phyloP scores from a whole-genome alignment of 2,888 invertebrate species.

The Villa cingulata region DNA sequence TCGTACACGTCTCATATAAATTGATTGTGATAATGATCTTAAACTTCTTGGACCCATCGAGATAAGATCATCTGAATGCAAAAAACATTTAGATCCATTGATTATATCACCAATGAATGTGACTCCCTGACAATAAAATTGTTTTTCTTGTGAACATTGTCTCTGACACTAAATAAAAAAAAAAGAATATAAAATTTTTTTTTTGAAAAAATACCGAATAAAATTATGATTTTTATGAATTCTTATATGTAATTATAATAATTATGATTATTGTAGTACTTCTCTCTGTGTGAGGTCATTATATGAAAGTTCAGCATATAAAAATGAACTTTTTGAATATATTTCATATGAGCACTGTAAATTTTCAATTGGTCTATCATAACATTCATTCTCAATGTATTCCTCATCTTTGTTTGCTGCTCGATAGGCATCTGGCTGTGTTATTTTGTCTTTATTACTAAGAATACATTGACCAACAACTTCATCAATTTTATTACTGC shows the following conservation, averaged over 20 bases:
- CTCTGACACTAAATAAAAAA: constrained; percentile 40
- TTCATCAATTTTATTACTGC: constrained; percentile 13
- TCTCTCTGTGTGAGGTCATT: constrained; percentile 33
- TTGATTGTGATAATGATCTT: constrained; percentile 42
- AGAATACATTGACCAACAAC: constrained; percentile 51
- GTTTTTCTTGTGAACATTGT: constrained; percentile 47
- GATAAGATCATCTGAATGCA: constrained; percentile 71
- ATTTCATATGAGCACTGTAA: constrained; percentile 66
- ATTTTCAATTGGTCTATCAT: constrained; percentile 39
- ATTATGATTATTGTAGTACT: too few species aligned
- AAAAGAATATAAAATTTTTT: too few species aligned
- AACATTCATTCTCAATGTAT: constrained; percentile 74
- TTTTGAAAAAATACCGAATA: neutral
- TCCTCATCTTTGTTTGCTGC: constrained; percentile 61
- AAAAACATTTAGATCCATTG: constrained; percentile 41
- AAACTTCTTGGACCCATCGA: constrained; percentile 64
- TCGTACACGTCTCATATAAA: constrained; percentile 66
- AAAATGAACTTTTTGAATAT: constrained; percentile 53
- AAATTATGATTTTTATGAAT: too few species aligned
- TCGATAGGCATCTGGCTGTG: constrained; percentile 62
- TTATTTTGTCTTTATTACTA: constrained; percentile 57
- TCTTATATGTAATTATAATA: neutral
- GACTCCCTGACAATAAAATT: constrained; percentile 61
- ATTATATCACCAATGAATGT: constrained; percentile 31
- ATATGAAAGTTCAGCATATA: constrained; percentile 40